Evolutionary conservation across 2,888 invertebrate genomes (phyloP), one percentile per base, ranked within the genome.

Genomic region (Orgyia antiqua): DNA sequence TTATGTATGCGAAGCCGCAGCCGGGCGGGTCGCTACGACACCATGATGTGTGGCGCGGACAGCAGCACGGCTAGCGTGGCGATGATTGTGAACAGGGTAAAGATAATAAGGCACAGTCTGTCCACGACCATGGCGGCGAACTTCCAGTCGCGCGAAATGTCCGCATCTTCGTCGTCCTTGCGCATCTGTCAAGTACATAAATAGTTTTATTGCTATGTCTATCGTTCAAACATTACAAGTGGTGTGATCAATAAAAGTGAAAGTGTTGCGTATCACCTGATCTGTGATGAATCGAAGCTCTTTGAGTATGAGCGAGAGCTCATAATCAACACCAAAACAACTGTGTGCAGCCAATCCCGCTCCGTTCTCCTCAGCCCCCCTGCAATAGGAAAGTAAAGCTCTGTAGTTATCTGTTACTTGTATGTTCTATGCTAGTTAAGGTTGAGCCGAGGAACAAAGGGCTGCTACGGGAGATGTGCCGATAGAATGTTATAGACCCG

Each of bases 51-150:
- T 71, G 97, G 97, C 87, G 97, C 97, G 87, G 96, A 95, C 89
- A 96, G 93, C 86, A 97, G 93, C 90, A 97, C 96, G 89, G 96
- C 96, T 89, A 96, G 93, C 87, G 97, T 96, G 88, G 96, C 96
- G 88, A 96, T 93, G 91, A 96, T 95, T 89, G 97, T 97, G 92
- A 97, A 97, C 89, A 96, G 92, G 89, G 97, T 96, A 93, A 98
- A 98, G 90, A 97, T 94, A 91, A 97, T 96, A 92, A 98, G 95
- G 94, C 98, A 98, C 92, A 98, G 92, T 91, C 98, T 94, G 92
- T 98, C 98, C 89, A 98, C 96, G 89, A 98, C 98, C 96, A 98
- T 97, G 87, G 98, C 98, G 87, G 98, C 98, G 89, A 98, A 98
- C 90, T 97, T 97, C 98, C 98, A 98, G 93, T 98, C 97, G 89